Evolutionary conservation across 2,888 invertebrate genomes (phyloP), one percentile per base, ranked within the genome.

Genomic region (Drosophila nigricruria): DNA sequence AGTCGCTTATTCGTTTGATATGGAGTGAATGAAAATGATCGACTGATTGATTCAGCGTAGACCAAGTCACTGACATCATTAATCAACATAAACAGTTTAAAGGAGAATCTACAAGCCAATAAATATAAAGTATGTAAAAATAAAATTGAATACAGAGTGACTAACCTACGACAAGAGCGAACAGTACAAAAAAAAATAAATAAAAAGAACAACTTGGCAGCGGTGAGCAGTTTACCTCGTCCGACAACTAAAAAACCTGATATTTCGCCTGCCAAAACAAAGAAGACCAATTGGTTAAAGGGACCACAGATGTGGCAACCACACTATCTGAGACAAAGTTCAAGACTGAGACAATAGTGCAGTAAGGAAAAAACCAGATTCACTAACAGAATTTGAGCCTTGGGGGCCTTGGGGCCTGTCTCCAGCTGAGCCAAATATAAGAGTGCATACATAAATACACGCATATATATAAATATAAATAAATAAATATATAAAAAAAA

Each of bases 161-260:
- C 88, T 88, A 82, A 88, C 80, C 88, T 79, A 85, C 86, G 72
- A 86, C 86, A 82, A 82, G 86, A 72, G 50, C 61, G n/a, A n/a
- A n/a, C n/a, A n/a, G n/a, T n/a, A n/a, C n/a, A n/a, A n/a, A n/a
- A n/a, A n/a, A n/a, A n/a, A n/a, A n/a, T n/a, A n/a, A n/a, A n/a
- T n/a, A n/a, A n/a, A n/a, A n/a, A n/a, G n/a, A n/a, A n/a, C n/a
- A n/a, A n/a, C 57, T 50, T 43, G 38, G 43, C 64, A n/a, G 40
- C 57, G 57, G 53, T 53, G 23, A 12, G 57, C 67, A n/a, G 62
- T 63, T 71, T 62, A 60, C 66, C 66, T 52, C 66, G 74, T 75
- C 81, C 76, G 73, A 84, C 76, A 85, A 83, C 72, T 78, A n/a
- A 74, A 61, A 83, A 87, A 74, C 87, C 82, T 72, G 84, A 85